These are phyloP conservation scores for Mercenaria mercenaria DNA, from an alignment of 1,140 invertebrate genomes.

Conservation along the genomic window DNA sequence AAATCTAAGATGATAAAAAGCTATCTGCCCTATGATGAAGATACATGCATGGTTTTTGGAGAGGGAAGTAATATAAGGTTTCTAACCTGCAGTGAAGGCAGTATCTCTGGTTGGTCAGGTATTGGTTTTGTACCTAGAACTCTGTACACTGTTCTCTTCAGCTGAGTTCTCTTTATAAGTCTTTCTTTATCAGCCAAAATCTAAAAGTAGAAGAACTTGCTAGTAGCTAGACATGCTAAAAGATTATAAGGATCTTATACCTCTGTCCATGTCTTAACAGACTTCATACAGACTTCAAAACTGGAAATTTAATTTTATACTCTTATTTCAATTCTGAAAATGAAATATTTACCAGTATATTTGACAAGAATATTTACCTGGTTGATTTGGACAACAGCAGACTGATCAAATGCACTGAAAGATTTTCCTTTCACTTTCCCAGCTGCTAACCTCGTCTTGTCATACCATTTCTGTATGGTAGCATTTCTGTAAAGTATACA, in stretches of 20 bases:
- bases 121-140: conserved; percentile 89
- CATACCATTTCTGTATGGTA: conserved; percentile 95
- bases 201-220: conserved; percentile 72
- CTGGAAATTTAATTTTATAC: too few relatives aligned
- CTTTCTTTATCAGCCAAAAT: conserved; percentile 92
- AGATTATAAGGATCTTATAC: too few relatives aligned
- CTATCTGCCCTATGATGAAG: too few relatives aligned
- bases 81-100: conserved; percentile 13
- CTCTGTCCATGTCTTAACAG: too few relatives aligned
- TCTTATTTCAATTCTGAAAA: too few relatives aligned
- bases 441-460: conserved; percentile 92
- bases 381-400: conserved; percentile 94
- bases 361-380: conserved; percentile 87
- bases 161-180: conserved; percentile 93
- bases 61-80: too few relatives aligned
- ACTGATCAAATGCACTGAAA: conserved; percentile 90
- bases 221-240: too few relatives aligned
- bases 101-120: conserved; percentile 64
- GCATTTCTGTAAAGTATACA: conserved; percentile 81
- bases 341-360: too few relatives aligned
- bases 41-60: too few relatives aligned
- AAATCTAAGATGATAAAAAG: too few relatives aligned
- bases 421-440: conserved; percentile 87
- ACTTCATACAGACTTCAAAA: too few relatives aligned
- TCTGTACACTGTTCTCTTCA: conserved; percentile 91